Base-by-base conservation (phyloP, 2,888 invertebrate genomes). In the Bombylius discolor region DNA sequence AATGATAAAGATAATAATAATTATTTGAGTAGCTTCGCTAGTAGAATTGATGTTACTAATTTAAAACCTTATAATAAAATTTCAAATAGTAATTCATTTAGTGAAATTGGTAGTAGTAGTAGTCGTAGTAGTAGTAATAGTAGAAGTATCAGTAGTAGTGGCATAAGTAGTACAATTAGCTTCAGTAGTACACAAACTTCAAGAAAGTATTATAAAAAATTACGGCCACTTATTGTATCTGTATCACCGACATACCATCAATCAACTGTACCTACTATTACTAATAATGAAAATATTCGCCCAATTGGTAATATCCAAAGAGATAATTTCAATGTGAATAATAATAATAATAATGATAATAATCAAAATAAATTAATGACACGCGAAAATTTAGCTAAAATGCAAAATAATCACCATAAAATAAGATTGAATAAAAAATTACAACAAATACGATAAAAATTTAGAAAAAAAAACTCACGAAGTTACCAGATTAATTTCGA, bases 191-290 rank as follows among this genome's bases (percentile, higher is more conserved):
- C 46, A n/a, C 39, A 55, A 11, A 3, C 46, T 32, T 34, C 55
- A 9, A 55, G 23, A 47, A 55, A 51, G 50, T 51, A 55, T 55
- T 50, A 55, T 50, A 55, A 47, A 50, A 55, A 49, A 49, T 46
- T 36, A n/a, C 34, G 50, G 33, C 50, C 50, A 45, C 23, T 23
- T 7, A 36, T 55, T 36, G 32, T 50, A 49, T 39, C 33, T 33
- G 54, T 49, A 49, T 50, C 14, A 12, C 47, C 45, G 14, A 46
- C 45, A 11, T 11, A 11, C 8, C 39, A 42, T 42, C 39, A 36
- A 8, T 4, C 34, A 11, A 11, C 39, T 5, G 8, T 11, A 11
- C 12, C 39, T 11, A 4, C 12, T 2, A 42, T 42, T 42, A 11
- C 3, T 11, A 11, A 11, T 42, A 11, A 42, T 42, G 39, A 42